Percentiles rank a stretch among this genome's conserved stretches.
Conservation (phyloP, 2,113 vertebrate genomes). For the Rhinichthys klamathensis region DNA sequence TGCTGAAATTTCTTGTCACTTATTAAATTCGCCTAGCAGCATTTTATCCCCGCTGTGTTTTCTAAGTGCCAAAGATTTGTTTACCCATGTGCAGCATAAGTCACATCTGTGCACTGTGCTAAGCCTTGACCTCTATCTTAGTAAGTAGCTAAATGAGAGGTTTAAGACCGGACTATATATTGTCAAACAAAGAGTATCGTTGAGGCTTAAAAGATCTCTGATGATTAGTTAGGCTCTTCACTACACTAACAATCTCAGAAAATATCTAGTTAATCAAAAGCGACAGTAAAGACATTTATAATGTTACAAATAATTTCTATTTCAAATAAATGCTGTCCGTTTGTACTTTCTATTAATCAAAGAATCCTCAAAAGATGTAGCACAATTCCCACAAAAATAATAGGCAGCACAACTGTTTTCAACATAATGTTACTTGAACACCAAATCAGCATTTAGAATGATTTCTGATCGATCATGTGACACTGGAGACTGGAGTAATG, state of each 20-base stretch:
- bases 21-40: background rate
- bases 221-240: background rate
- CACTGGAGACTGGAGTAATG: background rate
- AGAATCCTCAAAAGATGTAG: background rate
- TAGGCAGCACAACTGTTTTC: background rate
- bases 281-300: background rate
- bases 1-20: background rate
- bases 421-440: background rate
- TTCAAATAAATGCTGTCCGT: background rate
- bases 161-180: background rate
- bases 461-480: background rate
- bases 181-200: background rate
- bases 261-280: background rate
- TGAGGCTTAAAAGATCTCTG: background rate
- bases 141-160: conserved; percentile 16
- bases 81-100: background rate
- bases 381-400: background rate
- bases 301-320: background rate
- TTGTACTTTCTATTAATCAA: background rate
- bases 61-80: background rate
- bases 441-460: background rate
- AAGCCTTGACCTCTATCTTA: conserved; percentile 17
- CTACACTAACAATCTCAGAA: background rate
- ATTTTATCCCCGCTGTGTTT: background rate
- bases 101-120: background rate